These are phyloP conservation scores for Plectropomus leopardus DNA, from an alignment of 2,113 vertebrate genomes.

Conservation along the genomic window DNA sequence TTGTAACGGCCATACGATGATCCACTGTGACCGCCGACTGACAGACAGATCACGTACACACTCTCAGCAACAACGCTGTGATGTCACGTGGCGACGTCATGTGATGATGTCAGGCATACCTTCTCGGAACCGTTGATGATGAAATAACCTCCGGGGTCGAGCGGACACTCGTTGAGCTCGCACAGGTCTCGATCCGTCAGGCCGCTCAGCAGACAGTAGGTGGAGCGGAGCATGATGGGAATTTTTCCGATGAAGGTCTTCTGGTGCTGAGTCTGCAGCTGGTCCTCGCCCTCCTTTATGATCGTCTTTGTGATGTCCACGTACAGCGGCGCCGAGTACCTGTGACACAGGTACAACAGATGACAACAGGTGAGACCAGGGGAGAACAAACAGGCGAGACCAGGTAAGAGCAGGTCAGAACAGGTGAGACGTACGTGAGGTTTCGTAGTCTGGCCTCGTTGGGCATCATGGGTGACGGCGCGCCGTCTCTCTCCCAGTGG, in stretches of 20 bases:
- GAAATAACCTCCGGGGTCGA: constrained; percentile 98
- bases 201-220: constrained; percentile 95
- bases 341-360: constrained; percentile 50
- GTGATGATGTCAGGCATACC: constrained; percentile 76
- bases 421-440: constrained; percentile 89
- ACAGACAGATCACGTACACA: too few relatives aligned
- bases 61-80: too few relatives aligned
- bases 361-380: background rate
- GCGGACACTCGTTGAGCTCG: constrained; percentile 96
- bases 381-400: too few relatives aligned
- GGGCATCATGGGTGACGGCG: constrained; percentile 99
- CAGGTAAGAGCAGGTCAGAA: fast-evolving
- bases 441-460: constrained; percentile 97
- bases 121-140: constrained; percentile 99
- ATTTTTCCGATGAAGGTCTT: constrained; percentile 99
- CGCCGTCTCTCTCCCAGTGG: constrained; percentile 98
- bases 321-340: constrained; percentile 97
- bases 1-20: too few relatives aligned
- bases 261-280: constrained; percentile 97
- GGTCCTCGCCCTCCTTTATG: constrained; percentile 98
- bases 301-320: constrained; percentile 99
- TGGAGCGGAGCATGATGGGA: constrained; percentile 98
- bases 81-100: too few relatives aligned
- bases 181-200: constrained; percentile 97
- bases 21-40: too few relatives aligned